Evolutionary conservation across 1,140 invertebrate genomes (phyloP), one percentile per base, ranked within the genome.

Genomic region (Drosophila busckii): DNA sequence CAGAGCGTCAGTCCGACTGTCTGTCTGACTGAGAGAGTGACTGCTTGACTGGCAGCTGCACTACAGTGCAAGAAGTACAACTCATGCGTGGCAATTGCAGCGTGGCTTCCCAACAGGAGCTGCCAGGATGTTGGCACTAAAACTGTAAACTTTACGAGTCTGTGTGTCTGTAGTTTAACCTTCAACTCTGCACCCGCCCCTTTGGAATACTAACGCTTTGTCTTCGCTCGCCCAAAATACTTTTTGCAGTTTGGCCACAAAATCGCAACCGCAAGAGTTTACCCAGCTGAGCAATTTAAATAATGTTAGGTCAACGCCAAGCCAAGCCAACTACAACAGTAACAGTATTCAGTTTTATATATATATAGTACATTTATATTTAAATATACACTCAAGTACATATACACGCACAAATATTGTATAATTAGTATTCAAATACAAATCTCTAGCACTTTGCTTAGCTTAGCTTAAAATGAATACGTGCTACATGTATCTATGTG

Each of bases 141-240:
- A 69, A 61, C 44, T 60, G 60, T 45, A 70, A 56, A 66, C 46
- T 71, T 73, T 76, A 80, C n/a, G n/a, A n/a, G 38, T 56, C 53
- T 78, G 80, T 80, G 56, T 71, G 66, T 63, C 66, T 66, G 71
- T 62, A 67, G 55, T 67, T 63, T 71, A 19, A 42, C 61, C 35
- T 37, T 53, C 25, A 26, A 26, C 23, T 41, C 42, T 53, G 45
- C 12, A 44, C 41, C 37, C 50, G 37, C 28, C 42, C 45, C n/a
- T 64, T n/a, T n/a, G n/a, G n/a, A n/a, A n/a, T n/a, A n/a, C n/a
- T n/a, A n/a, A 41, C 49, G 58, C 53, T 66, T 45, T 65, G 63
- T 34, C 32, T 50, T 45, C 26, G 44, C 42, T 56, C 59, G 53
- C 54, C 62, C n/a, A n/a, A n/a, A n/a, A n/a, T n/a, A n/a, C n/a